phyloP scores from a whole-genome alignment of 2,888 invertebrate genomes.

The Morpho achilles region DNA sequence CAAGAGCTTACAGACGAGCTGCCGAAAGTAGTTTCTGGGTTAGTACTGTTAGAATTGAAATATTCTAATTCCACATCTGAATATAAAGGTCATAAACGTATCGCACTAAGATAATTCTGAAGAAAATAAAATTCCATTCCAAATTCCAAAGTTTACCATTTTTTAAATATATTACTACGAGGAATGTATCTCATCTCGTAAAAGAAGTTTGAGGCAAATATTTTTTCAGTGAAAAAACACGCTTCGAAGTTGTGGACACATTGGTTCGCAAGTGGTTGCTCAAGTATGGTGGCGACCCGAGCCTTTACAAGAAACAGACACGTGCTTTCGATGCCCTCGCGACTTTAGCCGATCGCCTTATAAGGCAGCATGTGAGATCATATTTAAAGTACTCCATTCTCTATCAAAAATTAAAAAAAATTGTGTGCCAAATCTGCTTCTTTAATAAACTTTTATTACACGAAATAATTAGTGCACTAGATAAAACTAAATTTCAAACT shows the following conservation, averaged over 20 bases:
- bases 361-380: conserved; percentile 53
- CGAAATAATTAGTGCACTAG: no score
- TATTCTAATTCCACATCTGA: no score
- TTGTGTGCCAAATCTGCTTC: no score
- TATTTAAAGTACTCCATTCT: background rate
- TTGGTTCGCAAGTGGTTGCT: conserved; percentile 57
- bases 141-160: no score
- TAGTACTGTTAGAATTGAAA: conserved; percentile 12
- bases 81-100: no score
- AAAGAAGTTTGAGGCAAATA: no score
- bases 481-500: no score
- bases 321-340: conserved; percentile 63
- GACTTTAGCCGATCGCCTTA: conserved; percentile 52
- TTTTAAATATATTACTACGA: background rate
- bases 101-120: no score
- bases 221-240: conserved; percentile 44
- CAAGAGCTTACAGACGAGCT: conserved; percentile 46
- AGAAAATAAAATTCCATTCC: no score
- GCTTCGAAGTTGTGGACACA: conserved; percentile 57
- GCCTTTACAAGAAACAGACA: conserved; percentile 60
- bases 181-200: no score
- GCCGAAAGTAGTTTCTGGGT: conserved; percentile 59
- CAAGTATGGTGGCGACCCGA: conserved; percentile 61
- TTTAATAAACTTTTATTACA: no score
- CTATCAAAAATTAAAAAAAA: background rate